Conservation (phyloP, 2,797 vertebrate genomes). For the Myotis myotis region DNA sequence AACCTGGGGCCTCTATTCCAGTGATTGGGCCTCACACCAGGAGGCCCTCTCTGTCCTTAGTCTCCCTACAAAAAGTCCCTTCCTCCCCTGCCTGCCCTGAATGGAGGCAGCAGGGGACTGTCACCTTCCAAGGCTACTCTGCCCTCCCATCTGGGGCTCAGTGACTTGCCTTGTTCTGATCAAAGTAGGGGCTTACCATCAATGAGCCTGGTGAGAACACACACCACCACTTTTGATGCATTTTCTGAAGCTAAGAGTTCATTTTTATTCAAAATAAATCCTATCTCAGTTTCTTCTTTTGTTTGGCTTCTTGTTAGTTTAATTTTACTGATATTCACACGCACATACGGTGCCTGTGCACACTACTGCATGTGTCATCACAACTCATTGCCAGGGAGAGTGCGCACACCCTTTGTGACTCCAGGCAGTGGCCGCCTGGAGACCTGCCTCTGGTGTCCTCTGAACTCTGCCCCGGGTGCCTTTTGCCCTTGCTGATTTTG, state of each 20-base stretch:
- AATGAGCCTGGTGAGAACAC: not conserved
- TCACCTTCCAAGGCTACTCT: not conserved
- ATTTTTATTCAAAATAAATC: not conserved
- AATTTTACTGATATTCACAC: not conserved
- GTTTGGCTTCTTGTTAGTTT: not conserved
- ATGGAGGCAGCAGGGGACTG: not conserved
- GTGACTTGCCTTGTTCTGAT: not conserved
- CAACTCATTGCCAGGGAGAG: not conserved
- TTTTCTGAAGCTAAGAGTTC: not conserved
- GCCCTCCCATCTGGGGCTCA: no score
- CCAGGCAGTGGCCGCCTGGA: not conserved
- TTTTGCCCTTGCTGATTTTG: not conserved
- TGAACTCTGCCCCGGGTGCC: not conserved
- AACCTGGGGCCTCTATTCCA: not conserved
- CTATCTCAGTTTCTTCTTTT: not conserved
- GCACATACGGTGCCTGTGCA: not conserved
- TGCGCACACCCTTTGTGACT: rapidly evolving
- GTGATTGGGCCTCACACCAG: not conserved
- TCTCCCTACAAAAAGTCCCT: not conserved
- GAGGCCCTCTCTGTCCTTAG: not conserved
- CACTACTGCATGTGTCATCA: not conserved
- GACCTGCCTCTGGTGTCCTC: not conserved
- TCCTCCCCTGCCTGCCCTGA: not conserved
- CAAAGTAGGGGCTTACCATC: not conserved
- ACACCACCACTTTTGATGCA: not conserved